Percentiles rank a stretch among this genome's conserved stretches.
These are phyloP conservation scores for Melangyna quadrimaculata DNA, from an alignment of 2,888 invertebrate species.

Conservation along the genomic window DNA sequence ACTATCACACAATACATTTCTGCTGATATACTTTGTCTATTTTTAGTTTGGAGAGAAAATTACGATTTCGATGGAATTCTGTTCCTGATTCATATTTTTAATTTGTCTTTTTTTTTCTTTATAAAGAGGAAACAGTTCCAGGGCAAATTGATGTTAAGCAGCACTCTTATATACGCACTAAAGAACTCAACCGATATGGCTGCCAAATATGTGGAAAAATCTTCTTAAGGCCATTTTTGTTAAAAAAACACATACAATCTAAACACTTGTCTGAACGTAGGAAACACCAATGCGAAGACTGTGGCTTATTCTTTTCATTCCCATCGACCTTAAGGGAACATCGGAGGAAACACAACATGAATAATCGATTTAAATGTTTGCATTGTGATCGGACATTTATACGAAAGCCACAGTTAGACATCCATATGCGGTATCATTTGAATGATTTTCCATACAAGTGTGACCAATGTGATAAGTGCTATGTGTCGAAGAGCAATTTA, in stretches of 20 bases:
- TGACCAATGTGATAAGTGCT: slow-evolving; percentile 68
- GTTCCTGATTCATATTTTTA: neutral
- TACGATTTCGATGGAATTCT: neutral
- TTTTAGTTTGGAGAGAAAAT: too few relatives aligned
- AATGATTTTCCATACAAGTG: slow-evolving; percentile 72
- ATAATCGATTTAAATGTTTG: slow-evolving; percentile 36
- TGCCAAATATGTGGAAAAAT: slow-evolving; percentile 52
- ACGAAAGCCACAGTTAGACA: slow-evolving; percentile 59
- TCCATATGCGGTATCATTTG: slow-evolving; percentile 71
- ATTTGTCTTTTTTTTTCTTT: neutral
- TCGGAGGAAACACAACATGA: slow-evolving; percentile 41
- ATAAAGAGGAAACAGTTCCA: slow-evolving; percentile 16
- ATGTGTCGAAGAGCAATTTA: slow-evolving; percentile 61
- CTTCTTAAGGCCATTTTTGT: slow-evolving; percentile 18
- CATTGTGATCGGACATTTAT: slow-evolving; percentile 50
- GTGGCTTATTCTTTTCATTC: slow-evolving; percentile 51
- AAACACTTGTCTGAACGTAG: slow-evolving; percentile 44
- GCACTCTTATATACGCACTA: slow-evolving; percentile 9
- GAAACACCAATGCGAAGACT: slow-evolving; percentile 63
- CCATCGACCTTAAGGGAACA: slow-evolving; percentile 52
- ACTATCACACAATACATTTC: neutral
- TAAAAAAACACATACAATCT: slow-evolving; percentile 42
- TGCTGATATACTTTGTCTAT: too few relatives aligned
- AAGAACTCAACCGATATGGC: neutral
- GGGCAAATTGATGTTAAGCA: slow-evolving; percentile 16